These are phyloP conservation scores for Cistogaster globosa DNA, from an alignment of 2,888 invertebrate species.

Conservation along the genomic window DNA sequence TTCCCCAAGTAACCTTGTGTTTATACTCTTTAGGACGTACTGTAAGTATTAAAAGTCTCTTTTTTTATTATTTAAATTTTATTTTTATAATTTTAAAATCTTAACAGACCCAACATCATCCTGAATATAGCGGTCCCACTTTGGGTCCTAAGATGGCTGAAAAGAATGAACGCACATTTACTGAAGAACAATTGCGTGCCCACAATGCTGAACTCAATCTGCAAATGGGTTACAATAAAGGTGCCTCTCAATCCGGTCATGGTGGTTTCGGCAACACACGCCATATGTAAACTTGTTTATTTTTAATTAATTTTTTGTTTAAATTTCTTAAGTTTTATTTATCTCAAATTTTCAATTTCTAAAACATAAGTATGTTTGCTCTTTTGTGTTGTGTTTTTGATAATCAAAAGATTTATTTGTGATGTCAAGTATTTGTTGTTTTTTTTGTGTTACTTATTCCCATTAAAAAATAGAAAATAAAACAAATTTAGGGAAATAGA, in stretches of 20 bases:
- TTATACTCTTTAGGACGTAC: constrained; percentile 96
- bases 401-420: no score
- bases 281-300: constrained; percentile 89
- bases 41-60: constrained; percentile 86
- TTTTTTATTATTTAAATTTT: not conserved
- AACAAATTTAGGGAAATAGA: no score
- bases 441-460: no score
- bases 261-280: constrained; percentile 96
- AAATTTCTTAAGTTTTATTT: constrained; percentile 35
- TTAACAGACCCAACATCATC: constrained; percentile 94
- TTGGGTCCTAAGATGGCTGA: constrained; percentile 98
- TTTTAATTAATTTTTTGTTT: constrained; percentile 2
- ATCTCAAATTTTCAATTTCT: no score
- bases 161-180: constrained; percentile 94
- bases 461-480: no score
- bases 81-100: constrained; percentile 17
- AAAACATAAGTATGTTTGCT: no score
- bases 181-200: constrained; percentile 95
- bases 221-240: constrained; percentile 98
- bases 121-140: constrained; percentile 94
- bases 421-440: no score
- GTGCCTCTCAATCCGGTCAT: constrained; percentile 95
- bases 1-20: constrained; percentile 97
- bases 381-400: no score
- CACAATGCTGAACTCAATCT: constrained; percentile 94